phyloP scores from a whole-genome alignment of 2,113 vertebrate genomes.

The Telmatochromis brachygnathus region DNA sequence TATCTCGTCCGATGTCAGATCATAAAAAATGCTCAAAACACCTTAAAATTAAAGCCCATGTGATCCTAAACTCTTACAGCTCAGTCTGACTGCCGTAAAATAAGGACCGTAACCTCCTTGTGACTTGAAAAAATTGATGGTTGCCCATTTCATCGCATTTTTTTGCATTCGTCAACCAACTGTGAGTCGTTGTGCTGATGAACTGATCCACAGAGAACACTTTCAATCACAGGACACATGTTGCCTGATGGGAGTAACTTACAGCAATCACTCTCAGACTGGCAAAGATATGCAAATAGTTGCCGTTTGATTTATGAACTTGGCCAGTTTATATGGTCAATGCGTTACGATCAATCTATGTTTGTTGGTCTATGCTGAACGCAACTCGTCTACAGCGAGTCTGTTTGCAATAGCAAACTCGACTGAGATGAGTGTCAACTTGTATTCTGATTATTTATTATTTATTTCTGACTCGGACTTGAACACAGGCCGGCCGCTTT shows the following conservation, averaged over 20 bases:
- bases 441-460: neutral
- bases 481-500: fast-evolving
- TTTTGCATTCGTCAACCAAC: neutral
- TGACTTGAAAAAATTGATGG: neutral
- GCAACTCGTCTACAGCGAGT: fast-evolving
- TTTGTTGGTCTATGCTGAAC: neutral
- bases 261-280: neutral
- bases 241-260: neutral
- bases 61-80: neutral
- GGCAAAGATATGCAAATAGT: neutral
- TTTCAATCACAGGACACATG: neutral
- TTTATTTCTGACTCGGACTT: neutral
- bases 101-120: neutral
- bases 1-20: neutral
- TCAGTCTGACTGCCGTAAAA: neutral
- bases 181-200: neutral
- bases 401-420: neutral
- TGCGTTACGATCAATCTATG: neutral
- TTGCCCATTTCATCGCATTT: neutral
- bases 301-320: neutral
- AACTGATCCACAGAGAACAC: neutral
- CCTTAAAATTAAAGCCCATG: neutral
- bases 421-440: neutral
- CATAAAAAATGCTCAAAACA: neutral
- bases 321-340: neutral